These are phyloP conservation scores for Ochropleura leucogaster DNA, from an alignment of 2,888 invertebrate genomes.

Conservation along the genomic window DNA sequence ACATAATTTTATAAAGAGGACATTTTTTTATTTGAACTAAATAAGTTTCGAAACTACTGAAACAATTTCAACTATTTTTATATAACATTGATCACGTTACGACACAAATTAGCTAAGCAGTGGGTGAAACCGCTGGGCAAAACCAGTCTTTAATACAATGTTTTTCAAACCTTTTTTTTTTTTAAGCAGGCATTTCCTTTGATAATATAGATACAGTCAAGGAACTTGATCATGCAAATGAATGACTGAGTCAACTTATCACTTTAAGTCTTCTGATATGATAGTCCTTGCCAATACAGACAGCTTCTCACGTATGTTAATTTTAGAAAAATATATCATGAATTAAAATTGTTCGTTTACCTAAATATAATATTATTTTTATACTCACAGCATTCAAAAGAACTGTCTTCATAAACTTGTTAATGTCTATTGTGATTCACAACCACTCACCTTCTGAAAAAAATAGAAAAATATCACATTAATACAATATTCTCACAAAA, in stretches of 20 bases:
- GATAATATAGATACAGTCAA: neutral
- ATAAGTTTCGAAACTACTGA: no score
- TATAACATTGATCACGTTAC: no score
- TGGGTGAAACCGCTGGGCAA: no score
- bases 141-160: neutral
- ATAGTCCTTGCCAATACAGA: neutral
- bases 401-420: slow-evolving; percentile 59
- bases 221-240: neutral
- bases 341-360: neutral
- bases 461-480: slow-evolving; percentile 73
- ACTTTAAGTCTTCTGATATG: neutral
- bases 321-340: neutral
- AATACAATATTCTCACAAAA: slow-evolving; percentile 77
- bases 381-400: slow-evolving; percentile 46
- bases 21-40: no score
- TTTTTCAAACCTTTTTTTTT: neutral
- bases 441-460: slow-evolving; percentile 89
- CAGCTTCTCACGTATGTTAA: neutral
- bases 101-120: no score
- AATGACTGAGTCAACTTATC: neutral
- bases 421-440: slow-evolving; percentile 53
- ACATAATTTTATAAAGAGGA: no score
- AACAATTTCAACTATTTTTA: no score
- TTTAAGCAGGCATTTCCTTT: neutral
- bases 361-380: neutral